phyloP scores from a whole-genome alignment of 2,113 vertebrate species.

The Ibidorhyncha struthersii region DNA sequence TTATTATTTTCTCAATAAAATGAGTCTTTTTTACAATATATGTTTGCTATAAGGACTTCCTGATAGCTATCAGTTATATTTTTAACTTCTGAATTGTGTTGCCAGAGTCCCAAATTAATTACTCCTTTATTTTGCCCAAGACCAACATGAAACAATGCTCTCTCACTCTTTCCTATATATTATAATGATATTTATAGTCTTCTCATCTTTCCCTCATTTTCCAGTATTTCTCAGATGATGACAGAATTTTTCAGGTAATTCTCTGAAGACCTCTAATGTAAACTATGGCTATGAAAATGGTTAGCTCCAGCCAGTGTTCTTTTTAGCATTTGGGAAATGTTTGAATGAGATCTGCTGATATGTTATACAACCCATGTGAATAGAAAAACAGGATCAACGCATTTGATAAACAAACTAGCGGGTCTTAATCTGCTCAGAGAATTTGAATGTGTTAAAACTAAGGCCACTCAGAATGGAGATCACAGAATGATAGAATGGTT shows the following conservation, averaged over 20 bases:
- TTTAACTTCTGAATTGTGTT: not conserved
- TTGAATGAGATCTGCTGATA: not conserved
- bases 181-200: not conserved
- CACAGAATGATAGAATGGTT: not conserved
- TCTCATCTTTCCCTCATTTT: not conserved
- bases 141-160: not conserved
- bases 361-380: not conserved
- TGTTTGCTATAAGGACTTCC: not conserved
- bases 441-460: not conserved
- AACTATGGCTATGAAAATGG: not conserved
- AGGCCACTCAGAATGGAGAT: not conserved
- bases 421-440: not conserved
- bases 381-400: not conserved
- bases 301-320: not conserved
- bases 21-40: not conserved
- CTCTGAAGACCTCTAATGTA: not conserved
- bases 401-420: not conserved
- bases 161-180: not conserved
- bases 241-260: conserved; percentile 4
- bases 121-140: not conserved
- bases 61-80: not conserved
- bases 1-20: not conserved
- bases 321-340: not conserved
- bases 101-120: not conserved
- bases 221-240: not conserved